Evolutionary conservation across 2,113 vertebrate genomes (phyloP).

Genomic region (Archilochus colubris): DNA sequence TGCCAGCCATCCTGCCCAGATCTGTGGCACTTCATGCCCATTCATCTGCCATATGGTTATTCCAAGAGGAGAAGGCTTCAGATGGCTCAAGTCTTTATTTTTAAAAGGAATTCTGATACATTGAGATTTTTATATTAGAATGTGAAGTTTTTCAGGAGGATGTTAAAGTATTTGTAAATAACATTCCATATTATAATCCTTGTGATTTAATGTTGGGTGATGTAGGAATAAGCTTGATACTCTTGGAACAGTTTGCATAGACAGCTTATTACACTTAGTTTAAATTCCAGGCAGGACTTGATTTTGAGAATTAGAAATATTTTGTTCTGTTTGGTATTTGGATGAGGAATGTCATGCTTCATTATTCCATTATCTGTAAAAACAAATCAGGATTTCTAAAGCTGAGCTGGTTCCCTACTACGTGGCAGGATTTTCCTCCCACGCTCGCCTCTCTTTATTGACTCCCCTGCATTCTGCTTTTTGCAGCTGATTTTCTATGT

Average conservation of each 20-base stretch:
- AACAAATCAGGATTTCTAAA: conserved; percentile 11
- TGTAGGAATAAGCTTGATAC: not conserved
- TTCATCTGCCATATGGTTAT: not conserved
- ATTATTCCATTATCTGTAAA: not conserved
- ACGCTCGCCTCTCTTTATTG: not conserved
- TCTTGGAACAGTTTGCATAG: not conserved
- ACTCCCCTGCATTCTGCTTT: not conserved
- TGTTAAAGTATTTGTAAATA: not conserved
- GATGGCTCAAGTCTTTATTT: not conserved
- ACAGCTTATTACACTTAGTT: not conserved
- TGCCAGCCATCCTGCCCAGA: not conserved
- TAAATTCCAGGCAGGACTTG: not conserved
- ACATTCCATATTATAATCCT: not conserved
- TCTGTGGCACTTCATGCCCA: not conserved
- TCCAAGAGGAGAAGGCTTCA: not conserved
- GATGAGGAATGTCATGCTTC: not conserved
- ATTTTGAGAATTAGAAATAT: not conserved
- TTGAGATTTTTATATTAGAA: not conserved
- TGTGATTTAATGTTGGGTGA: not conserved
- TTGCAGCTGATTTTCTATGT: not conserved
- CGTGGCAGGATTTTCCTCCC: not conserved
- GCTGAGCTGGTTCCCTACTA: not conserved
- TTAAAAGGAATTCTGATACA: not conserved
- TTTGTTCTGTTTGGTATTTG: conserved; percentile 5
- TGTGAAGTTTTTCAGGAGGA: not conserved